Evolutionary conservation across 1,140 invertebrate species (phyloP).

Genomic region (Cherax destructor): DNA sequence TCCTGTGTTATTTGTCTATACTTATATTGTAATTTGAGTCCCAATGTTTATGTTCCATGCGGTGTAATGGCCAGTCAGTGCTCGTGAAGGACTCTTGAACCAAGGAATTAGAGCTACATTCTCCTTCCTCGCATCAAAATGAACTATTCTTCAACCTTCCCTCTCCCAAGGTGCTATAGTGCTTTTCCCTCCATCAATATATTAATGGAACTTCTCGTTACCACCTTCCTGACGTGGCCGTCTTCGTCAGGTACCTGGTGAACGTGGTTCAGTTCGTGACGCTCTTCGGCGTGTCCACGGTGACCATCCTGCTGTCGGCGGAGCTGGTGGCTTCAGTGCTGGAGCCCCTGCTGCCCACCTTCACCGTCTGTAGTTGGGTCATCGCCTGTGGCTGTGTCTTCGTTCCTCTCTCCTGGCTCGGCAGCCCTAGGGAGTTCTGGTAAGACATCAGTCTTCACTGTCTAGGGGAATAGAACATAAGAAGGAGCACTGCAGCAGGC

Average conservation of each 20-base stretch:
- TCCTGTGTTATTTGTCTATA: too few species aligned
- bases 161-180: too few species aligned
- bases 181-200: not conserved
- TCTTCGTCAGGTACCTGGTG: slow-evolving; percentile 38
- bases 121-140: too few species aligned
- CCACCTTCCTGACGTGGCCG: not conserved
- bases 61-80: too few species aligned
- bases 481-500: too few species aligned
- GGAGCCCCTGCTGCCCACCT: slow-evolving; percentile 77
- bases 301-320: slow-evolving; percentile 82
- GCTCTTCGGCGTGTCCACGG: slow-evolving; percentile 83
- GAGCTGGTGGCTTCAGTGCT: slow-evolving; percentile 77
- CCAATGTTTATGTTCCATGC: not conserved
- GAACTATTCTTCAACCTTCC: too few species aligned
- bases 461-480: too few species aligned
- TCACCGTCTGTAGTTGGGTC: slow-evolving; percentile 80
- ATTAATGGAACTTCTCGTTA: not conserved
- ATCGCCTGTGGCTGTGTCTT: slow-evolving; percentile 80
- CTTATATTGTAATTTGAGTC: too few species aligned
- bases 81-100: too few species aligned
- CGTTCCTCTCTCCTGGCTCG: slow-evolving; percentile 82
- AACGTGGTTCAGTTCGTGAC: slow-evolving; percentile 76
- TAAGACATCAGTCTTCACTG: slow-evolving; percentile 73
- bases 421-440: slow-evolving; percentile 84
- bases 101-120: too few species aligned